These are phyloP conservation scores for Agelastica alni DNA, from an alignment of 2,888 invertebrate genomes.

Conservation along the genomic window DNA sequence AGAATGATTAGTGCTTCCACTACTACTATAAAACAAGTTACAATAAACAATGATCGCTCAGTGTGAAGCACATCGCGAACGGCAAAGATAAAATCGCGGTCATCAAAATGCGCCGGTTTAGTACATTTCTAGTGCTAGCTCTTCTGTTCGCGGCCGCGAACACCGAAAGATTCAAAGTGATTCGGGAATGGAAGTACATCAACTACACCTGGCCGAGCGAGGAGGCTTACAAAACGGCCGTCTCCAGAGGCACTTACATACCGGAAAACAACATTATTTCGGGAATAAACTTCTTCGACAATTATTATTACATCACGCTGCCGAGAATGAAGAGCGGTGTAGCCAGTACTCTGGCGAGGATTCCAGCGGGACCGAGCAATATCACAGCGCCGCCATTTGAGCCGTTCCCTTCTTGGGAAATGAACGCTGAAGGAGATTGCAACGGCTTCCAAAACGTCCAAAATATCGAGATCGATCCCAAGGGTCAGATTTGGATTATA, in stretches of 20 bases:
- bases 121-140: conserved; percentile 17
- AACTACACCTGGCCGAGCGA: conserved; percentile 71
- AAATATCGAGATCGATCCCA: conserved; percentile 71
- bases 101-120: conserved; percentile 24
- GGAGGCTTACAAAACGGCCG: conserved; percentile 60
- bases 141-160: conserved; percentile 18
- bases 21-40: conserved; percentile 29
- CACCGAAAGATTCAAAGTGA: conserved; percentile 62
- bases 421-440: conserved; percentile 70
- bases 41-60: conserved; percentile 22
- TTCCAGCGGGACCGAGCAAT: conserved; percentile 59
- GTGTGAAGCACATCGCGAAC: background rate
- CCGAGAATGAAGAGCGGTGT: conserved; percentile 74
- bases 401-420: conserved; percentile 74
- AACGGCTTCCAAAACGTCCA: conserved; percentile 74
- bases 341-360: conserved; percentile 69
- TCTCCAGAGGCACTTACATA: conserved; percentile 64
- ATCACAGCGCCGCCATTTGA: conserved; percentile 63
- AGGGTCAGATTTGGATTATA: conserved; percentile 70
- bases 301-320: conserved; percentile 69
- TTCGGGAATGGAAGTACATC: conserved; percentile 74
- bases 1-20: conserved; percentile 27
- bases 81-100: conserved; percentile 18
- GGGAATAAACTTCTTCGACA: conserved; percentile 70
- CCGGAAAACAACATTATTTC: conserved; percentile 71